Base-by-base conservation (phyloP, 2,888 invertebrate genomes). In the Deladenus siricidicola region DNA sequence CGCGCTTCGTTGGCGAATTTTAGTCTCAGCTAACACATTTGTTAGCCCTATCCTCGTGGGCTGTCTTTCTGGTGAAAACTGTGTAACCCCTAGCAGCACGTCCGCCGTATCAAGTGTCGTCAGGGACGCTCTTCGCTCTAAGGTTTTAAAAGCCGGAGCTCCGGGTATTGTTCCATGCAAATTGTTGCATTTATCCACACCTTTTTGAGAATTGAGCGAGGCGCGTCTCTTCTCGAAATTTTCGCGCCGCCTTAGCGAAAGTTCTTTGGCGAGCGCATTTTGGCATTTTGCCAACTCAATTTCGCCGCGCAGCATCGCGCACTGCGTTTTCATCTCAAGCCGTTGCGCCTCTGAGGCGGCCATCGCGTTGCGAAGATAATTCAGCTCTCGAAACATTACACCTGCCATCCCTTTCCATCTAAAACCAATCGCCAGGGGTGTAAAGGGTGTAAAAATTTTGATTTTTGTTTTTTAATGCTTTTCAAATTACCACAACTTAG, bases 371-470 rank as follows among this genome's bases (percentile, higher is more conserved):
- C 77, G 57, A 8, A 76, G 65, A 17, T 68, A 61, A 42, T 74
- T 72, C 65, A 53, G 73, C 71, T 66, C 66, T 14, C 76, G 67
- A 68, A 76, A 76, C 52, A 72, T 63, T 6, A 67, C 72, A 43
- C 76, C 77, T 24, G 72, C 68, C 56, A 70, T 70, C 44, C 65
- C 65, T 43, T 78, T 74, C 78, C 78, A 78, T 23, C 61, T 55
- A 23, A 17, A 47, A 42, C 8, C 6, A 47, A 47, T 34, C 14
- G 39, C 39, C n/a, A n/a, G n/a, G n/a, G n/a, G n/a, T n/a, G n/a
- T n/a, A n/a, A n/a, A n/a, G n/a, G n/a, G n/a, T n/a, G n/a, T n/a
- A n/a, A n/a, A n/a, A n/a, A n/a, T n/a, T n/a, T n/a, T n/a, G n/a
- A n/a, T n/a, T n/a, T n/a, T n/a, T n/a, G n/a, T n/a, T n/a, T n/a